Base-by-base conservation (phyloP, 2,113 vertebrate species). In the Perca flavescens region DNA sequence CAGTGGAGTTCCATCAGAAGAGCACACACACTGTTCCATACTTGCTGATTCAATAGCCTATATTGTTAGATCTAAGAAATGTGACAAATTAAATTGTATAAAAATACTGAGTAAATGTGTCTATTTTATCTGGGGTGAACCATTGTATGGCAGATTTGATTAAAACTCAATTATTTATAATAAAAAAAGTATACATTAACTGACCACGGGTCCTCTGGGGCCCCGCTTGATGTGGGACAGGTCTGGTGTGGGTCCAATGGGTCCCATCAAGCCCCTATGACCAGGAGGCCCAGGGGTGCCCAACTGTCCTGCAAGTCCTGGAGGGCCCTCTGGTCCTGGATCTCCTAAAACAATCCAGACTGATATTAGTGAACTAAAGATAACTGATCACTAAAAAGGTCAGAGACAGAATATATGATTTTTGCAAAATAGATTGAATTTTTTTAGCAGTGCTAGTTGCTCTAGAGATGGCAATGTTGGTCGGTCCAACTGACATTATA, bases 251-350 rank as follows among this genome's bases (percentile, higher is more conserved):
- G 97, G 98, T 36, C 98, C 98, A 81, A 97, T 96, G 10, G 97
- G 98, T 72, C 98, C 98, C 98, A 99, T 99, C 2, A 97, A 95
- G 85, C 98, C 98, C 49, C 97, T 95, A 0, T 97, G 97, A 47
- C 98, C 98, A 0, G 97, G 96, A 63, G 94, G 94, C 17, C 98
- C 98, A 0, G 97, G 96, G 52, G 95, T 90, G 12, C 98, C 98
- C 11, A 94, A 83, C 61, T 90, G 85, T n/a, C 98, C 98, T 17
- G 93, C 91, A 72, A 93, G 92, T 79, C 98, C 97, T 13, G 95
- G 90, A 74, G 95, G 96, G 57, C 98, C 98, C 80, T 97, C 95
- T 25, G 96, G 96, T 94, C 98, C 98, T 60, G 95, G 94, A 54
- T 95, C 94, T 54, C 98, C 97, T 98, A 89, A 50, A 95, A 94